These are phyloP conservation scores for Sitodiplosis mosellana DNA, from an alignment of 1,140 invertebrate species.

Conservation along the genomic window DNA sequence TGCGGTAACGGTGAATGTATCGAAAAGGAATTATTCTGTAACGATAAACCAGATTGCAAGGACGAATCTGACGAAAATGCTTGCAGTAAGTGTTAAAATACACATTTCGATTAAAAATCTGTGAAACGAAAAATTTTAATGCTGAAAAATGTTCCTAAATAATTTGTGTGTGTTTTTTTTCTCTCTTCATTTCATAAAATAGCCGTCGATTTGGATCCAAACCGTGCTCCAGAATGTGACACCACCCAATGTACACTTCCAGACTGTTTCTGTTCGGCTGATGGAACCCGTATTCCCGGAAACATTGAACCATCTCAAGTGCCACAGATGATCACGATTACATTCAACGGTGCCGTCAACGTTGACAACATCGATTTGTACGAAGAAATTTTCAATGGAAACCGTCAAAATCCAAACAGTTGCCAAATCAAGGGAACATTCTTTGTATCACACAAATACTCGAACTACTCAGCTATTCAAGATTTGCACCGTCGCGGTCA, in stretches of 20 bases:
- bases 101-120: not conserved
- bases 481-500: slow-evolving; percentile 82
- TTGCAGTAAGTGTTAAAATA: slow-evolving; percentile 55
- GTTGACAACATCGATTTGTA: slow-evolving; percentile 84
- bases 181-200: slow-evolving; percentile 8
- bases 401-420: slow-evolving; percentile 76
- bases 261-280: slow-evolving; percentile 85
- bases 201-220: slow-evolving; percentile 77
- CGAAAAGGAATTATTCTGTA: slow-evolving; percentile 80
- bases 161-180: not conserved
- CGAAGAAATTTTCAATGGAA: slow-evolving; percentile 74
- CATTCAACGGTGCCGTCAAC: slow-evolving; percentile 89
- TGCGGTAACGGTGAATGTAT: slow-evolving; percentile 81
- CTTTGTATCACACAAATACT: slow-evolving; percentile 92
- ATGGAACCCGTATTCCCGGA: slow-evolving; percentile 76
- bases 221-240: slow-evolving; percentile 77
- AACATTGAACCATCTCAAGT: slow-evolving; percentile 64
- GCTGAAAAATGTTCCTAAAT: too few relatives aligned
- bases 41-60: slow-evolving; percentile 77
- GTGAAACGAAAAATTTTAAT: not conserved
- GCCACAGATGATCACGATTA: slow-evolving; percentile 87
- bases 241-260: slow-evolving; percentile 70
- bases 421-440: slow-evolving; percentile 87
- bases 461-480: slow-evolving; percentile 85
- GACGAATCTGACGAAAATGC: slow-evolving; percentile 91